Evolutionary conservation across 2,113 vertebrate species (phyloP).

Genomic region (Engystomops pustulosus): DNA sequence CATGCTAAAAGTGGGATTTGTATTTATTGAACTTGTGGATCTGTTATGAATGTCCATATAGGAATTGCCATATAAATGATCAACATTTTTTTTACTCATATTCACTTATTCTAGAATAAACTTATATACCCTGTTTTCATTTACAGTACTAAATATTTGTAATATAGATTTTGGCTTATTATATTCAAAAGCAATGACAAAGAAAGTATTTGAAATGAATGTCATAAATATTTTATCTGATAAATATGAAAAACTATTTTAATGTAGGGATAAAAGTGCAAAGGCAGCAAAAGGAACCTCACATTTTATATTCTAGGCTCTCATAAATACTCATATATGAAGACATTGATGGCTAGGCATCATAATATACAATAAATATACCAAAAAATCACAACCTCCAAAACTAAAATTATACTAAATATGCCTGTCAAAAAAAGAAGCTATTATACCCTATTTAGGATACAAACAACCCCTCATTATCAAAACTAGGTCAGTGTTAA

Average conservation of each 20-base stretch:
- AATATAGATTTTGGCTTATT: background rate
- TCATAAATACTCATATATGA: background rate
- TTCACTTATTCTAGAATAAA: no score
- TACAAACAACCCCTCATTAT: conserved; percentile 54
- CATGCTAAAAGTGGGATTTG: no score
- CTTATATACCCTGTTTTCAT: background rate
- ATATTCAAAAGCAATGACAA: background rate
- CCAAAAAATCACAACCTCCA: background rate
- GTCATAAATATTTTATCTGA: background rate
- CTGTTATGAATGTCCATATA: no score
- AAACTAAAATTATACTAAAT: conserved; percentile 23
- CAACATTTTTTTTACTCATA: no score
- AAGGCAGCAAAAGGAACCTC: background rate
- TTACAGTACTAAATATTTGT: background rate
- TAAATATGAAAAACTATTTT: conserved; percentile 11
- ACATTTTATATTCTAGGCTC: background rate
- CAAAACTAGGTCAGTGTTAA: conserved; percentile 61
- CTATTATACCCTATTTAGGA: conserved; percentile 44
- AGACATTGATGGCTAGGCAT: background rate
- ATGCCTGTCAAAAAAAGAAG: conserved; percentile 34
- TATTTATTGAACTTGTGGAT: no score
- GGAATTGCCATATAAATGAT: no score
- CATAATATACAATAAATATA: background rate
- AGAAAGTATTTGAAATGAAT: conserved; percentile 1
- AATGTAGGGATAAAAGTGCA: background rate